A percentile compares a stretch with the other conserved stretches of the same genome.
These are phyloP conservation scores for Chrysogorgia sp. DNA, from an alignment of 92 coral and sea anemone species.

Conservation along the genomic window DNA sequence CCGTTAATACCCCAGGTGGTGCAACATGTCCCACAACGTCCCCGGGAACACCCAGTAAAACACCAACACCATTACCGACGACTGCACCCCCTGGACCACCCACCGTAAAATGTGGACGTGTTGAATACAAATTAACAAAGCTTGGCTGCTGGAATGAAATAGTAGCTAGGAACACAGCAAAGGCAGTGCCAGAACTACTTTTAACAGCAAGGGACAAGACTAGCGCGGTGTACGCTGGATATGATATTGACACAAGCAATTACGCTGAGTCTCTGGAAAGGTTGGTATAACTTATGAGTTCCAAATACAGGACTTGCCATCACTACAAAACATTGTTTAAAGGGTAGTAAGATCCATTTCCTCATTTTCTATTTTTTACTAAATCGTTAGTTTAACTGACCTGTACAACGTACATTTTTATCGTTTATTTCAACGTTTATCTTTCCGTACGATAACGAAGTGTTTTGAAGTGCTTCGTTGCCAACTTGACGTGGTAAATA, in stretches of 20 bases:
- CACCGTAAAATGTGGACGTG: not conserved
- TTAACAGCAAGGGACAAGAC: slow-evolving; percentile 31
- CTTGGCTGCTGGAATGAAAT: slow-evolving; percentile 26
- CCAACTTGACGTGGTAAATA: too few relatives aligned
- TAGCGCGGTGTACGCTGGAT: slow-evolving; percentile 32
- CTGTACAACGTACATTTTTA: too few relatives aligned
- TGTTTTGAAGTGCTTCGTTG: too few relatives aligned
- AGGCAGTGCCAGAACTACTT: slow-evolving; percentile 20
- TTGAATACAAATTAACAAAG: slow-evolving; percentile 18
- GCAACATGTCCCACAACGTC: slow-evolving; percentile 27
- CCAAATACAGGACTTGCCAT: too few relatives aligned
- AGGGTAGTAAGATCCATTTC: too few relatives aligned
- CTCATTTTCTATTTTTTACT: too few relatives aligned
- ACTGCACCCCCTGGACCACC: slow-evolving; percentile 11
- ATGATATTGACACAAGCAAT: slow-evolving; percentile 5
- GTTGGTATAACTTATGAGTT: slow-evolving; percentile 28
- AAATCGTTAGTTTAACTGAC: too few relatives aligned
- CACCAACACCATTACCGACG: not conserved
- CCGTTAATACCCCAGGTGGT: slow-evolving; percentile 32
- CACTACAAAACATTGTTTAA: too few relatives aligned
- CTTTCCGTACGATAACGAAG: too few relatives aligned
- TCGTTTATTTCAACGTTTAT: too few relatives aligned
- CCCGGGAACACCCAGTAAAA: slow-evolving; percentile 9
- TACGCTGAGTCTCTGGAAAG: slow-evolving; percentile 22
- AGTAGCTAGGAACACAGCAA: not conserved